These are phyloP conservation scores for Andrena minutula DNA, from an alignment of 2,888 invertebrate genomes.

Conservation along the genomic window DNA sequence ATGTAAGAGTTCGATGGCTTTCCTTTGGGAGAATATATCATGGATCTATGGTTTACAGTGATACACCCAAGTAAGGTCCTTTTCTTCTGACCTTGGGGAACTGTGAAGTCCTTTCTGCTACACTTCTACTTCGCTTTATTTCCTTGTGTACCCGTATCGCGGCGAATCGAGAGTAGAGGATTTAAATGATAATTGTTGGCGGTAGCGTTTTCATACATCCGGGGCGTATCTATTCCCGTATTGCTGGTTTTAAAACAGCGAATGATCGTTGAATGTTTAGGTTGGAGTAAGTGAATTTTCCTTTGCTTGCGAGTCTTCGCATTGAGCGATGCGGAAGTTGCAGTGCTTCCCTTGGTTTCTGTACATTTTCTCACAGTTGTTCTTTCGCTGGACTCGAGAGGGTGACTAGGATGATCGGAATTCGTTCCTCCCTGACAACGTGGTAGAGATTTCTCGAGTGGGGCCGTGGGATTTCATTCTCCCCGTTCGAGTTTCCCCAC, in stretches of 20 bases:
- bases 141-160: too few species aligned
- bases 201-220: too few species aligned
- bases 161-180: too few species aligned
- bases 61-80: background rate
- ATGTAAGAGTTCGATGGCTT: slow-evolving; percentile 7
- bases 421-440: slow-evolving; percentile 52
- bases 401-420: slow-evolving; percentile 59
- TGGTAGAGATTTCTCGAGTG: slow-evolving; percentile 41
- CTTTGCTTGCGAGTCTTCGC: background rate
- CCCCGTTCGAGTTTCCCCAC: slow-evolving; percentile 12
- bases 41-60: background rate
- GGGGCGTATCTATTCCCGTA: too few species aligned
- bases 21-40: background rate
- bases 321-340: slow-evolving; percentile 40
- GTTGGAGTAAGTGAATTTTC: background rate
- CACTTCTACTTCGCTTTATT: background rate
- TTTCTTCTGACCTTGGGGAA: background rate
- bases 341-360: slow-evolving; percentile 30
- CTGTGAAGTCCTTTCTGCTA: background rate
- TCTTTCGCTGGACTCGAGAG: slow-evolving; percentile 43
- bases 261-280: too few species aligned
- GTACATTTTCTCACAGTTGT: slow-evolving; percentile 37
- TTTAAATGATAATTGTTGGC: too few species aligned
- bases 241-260: too few species aligned
- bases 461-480: slow-evolving; percentile 10